Evolutionary conservation across 2,113 vertebrate species (phyloP).

Genomic region (Albula goreensis): DNA sequence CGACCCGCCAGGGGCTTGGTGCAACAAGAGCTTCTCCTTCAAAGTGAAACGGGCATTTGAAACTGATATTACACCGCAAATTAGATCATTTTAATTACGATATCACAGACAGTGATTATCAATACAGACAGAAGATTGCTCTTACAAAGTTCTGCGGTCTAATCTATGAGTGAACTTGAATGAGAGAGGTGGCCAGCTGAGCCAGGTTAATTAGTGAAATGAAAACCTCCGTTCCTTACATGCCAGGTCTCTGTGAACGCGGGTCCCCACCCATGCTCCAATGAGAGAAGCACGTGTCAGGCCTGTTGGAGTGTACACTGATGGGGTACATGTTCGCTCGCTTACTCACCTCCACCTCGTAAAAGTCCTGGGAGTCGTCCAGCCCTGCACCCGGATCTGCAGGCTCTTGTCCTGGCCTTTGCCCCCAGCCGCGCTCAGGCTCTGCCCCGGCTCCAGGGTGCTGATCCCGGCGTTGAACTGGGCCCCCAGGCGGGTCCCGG

Average conservation of each 20-base stretch:
- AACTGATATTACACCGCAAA: background rate
- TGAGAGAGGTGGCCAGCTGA: too few species aligned
- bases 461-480: conserved; percentile 80
- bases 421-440: conserved; percentile 60
- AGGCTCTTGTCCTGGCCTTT: conserved; percentile 57
- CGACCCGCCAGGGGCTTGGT: conserved; percentile 2
- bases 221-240: too few species aligned
- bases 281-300: too few species aligned
- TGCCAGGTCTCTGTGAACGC: too few species aligned
- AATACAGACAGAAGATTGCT: too few species aligned
- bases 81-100: too few species aligned
- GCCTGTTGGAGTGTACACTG: too few species aligned
- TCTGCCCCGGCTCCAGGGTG: conserved; percentile 85
- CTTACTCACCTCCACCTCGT: conserved; percentile 82
- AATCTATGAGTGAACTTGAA: too few species aligned
- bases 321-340: background rate
- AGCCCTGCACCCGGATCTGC: conserved; percentile 78
- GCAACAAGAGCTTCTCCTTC: background rate
- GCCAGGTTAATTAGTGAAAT: too few species aligned
- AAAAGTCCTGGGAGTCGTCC: conserved; percentile 80
- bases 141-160: too few species aligned
- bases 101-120: too few species aligned
- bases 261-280: too few species aligned
- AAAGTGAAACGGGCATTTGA: background rate
- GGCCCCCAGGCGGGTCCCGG: conserved; percentile 80